Evolutionary conservation across 2,113 vertebrate species (phyloP), one percentile per base, ranked within the genome.

Genomic region (Pseudopodoces humilis): DNA sequence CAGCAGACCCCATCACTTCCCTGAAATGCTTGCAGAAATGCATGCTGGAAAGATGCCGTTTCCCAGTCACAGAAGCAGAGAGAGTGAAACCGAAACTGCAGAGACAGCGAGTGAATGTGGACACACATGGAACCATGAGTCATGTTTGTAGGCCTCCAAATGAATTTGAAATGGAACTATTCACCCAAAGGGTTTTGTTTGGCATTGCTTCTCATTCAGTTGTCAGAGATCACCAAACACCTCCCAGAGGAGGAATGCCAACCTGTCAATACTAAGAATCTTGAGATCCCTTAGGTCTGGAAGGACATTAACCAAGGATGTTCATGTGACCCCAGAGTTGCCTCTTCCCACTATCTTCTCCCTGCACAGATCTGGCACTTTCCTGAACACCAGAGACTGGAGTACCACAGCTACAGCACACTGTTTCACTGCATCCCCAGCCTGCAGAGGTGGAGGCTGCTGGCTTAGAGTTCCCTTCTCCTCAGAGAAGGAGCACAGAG

Each of bases 31-130:
- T 53, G 28, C 9, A 44, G 60, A 89, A 82, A 13, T 3, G 1
- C 8, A 19, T 0, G 4, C n/a, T 96, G 74, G 58, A 83, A 88
- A 59, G 55, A 22, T 47, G 46, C 4, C 4, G 0, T 79, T 90
- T 86, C 31, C 46, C 59, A 67, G 63, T 18, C 77, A 63, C 20
- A 77, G 72, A 67, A 68, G 44, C 20, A 91, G 81, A 77, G 92
- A 85, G 60, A 78, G 35, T 64, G 70, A 96, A 94, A 86, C 9
- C 31, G 39, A 94, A 95, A 91, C 70, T 65, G 28, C 19, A 39
- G 46, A 76, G 49, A 49, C 3, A 5, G n/a, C 0, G 0, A 69
- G n/a, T 0, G 2, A 78, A 7, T 2, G 3, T 16, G 16, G 33
- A n/a, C 50, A 35, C 0, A 0, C 25, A 72, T 43, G 20, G 21